A percentile compares a stretch with the other conserved stretches of the same genome.
phyloP scores from a whole-genome alignment of 2,113 vertebrate genomes.

The Kryptolebias marmoratus region DNA sequence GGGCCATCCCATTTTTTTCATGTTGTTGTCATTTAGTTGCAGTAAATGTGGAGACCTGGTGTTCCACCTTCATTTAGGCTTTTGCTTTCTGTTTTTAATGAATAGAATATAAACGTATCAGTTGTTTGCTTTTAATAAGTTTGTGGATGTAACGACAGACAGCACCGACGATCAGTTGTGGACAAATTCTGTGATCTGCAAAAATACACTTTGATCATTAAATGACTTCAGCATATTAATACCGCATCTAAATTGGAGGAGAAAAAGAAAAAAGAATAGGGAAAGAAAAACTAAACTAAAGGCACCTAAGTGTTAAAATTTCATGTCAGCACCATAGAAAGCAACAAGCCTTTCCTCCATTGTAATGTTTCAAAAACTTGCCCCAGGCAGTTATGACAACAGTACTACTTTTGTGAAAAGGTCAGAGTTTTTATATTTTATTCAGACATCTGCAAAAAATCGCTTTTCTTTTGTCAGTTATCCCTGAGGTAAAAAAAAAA shows the following conservation, averaged over 20 bases:
- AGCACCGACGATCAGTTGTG: not conserved
- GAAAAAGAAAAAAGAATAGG: not conserved
- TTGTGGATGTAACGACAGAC: not conserved
- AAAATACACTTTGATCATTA: not conserved
- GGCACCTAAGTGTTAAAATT: not conserved
- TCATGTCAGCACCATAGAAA: not conserved
- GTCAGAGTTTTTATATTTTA: slow-evolving; percentile 1
- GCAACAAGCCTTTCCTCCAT: not conserved
- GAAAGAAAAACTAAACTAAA: not conserved
- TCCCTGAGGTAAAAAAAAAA: not conserved
- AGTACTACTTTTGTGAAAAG: not conserved
- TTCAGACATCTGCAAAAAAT: not conserved
- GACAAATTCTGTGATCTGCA: not conserved
- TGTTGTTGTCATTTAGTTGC: no score
- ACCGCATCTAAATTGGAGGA: not conserved
- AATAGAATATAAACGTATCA: not conserved
- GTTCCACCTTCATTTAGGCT: not conserved
- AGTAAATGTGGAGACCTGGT: no score
- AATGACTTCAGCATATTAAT: no score
- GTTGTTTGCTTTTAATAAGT: not conserved
- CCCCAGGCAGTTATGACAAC: not conserved
- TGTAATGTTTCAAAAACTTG: not conserved
- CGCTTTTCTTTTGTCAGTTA: not conserved
- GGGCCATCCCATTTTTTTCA: no score
- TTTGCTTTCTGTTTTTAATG: no score